phyloP scores from a whole-genome alignment of 2,888 invertebrate species.

The Acrobasis suavella region DNA sequence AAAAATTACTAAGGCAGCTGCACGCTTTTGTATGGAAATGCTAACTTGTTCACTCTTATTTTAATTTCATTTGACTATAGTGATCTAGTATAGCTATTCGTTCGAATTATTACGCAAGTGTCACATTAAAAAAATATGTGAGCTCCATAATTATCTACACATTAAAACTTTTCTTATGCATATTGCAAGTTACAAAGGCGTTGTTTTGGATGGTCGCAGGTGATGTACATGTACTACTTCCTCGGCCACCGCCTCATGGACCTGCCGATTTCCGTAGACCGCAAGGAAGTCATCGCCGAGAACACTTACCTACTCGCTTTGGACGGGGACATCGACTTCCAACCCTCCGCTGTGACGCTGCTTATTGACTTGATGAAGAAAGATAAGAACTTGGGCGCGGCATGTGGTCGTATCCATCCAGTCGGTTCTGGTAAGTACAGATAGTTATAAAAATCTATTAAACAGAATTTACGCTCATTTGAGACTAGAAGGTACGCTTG shows the following conservation, averaged over 20 bases:
- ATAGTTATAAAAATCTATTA: too few relatives aligned
- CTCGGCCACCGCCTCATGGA: constrained; percentile 91
- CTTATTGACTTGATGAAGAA: constrained; percentile 94
- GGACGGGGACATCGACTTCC: constrained; percentile 95
- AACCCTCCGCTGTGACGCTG: constrained; percentile 89
- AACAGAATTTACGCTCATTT: too few relatives aligned
- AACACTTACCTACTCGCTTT: constrained; percentile 92
- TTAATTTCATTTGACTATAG: too few relatives aligned
- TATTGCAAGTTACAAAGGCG: neutral
- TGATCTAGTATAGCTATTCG: too few relatives aligned
- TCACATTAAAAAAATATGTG: too few relatives aligned
- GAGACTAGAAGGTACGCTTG: too few relatives aligned
- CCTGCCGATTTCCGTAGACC: constrained; percentile 79
- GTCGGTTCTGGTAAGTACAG: constrained; percentile 83
- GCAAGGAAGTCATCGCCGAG: constrained; percentile 87
- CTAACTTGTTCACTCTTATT: too few relatives aligned
- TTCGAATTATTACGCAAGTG: too few relatives aligned
- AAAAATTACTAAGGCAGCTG: too few relatives aligned
- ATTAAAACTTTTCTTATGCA: too few relatives aligned
- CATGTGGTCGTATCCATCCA: constrained; percentile 95
- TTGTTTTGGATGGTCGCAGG: constrained; percentile 57
- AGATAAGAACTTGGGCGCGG: constrained; percentile 90
- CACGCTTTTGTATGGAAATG: too few relatives aligned
- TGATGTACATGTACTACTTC: constrained; percentile 97
- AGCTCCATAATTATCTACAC: too few relatives aligned